phyloP scores from a whole-genome alignment of 2,113 vertebrate species.

The Salvelinus sp. region DNA sequence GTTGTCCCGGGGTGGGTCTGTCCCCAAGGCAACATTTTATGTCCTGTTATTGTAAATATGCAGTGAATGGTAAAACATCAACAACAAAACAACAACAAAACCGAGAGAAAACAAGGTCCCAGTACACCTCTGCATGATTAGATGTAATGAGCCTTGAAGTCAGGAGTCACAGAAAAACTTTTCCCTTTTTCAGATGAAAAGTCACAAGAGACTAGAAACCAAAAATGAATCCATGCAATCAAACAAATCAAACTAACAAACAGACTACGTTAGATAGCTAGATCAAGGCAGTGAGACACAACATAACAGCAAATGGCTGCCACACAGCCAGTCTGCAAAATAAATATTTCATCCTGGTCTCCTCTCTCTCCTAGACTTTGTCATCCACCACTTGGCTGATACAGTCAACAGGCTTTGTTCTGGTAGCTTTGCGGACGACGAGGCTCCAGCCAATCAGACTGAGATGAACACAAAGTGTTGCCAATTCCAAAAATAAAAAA shows the following conservation, averaged over 20 bases:
- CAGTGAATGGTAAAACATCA: neutral
- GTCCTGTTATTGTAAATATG: neutral
- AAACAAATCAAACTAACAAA: neutral
- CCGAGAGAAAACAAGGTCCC: too few species aligned
- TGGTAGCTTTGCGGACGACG: slow-evolving; percentile 7
- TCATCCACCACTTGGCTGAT: slow-evolving; percentile 1
- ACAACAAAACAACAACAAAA: neutral
- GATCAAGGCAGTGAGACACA: neutral
- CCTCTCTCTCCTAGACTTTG: slow-evolving; percentile 1
- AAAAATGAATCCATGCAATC: neutral
- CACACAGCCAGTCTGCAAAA: neutral
- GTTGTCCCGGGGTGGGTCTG: neutral
- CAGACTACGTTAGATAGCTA: neutral
- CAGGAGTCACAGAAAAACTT: neutral
- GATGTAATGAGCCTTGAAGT: neutral
- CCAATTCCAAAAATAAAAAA: neutral
- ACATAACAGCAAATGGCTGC: neutral
- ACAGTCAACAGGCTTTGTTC: slow-evolving; percentile 28
- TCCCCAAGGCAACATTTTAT: slow-evolving; percentile 13
- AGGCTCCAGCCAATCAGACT: neutral
- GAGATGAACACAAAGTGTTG: neutral
- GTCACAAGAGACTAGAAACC: too few species aligned
- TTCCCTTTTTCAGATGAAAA: neutral
- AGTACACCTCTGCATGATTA: too few species aligned
- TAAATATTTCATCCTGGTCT: neutral